Conservation (phyloP, 23 tunicate genomes). For the Phallusia fumigata region DNA sequence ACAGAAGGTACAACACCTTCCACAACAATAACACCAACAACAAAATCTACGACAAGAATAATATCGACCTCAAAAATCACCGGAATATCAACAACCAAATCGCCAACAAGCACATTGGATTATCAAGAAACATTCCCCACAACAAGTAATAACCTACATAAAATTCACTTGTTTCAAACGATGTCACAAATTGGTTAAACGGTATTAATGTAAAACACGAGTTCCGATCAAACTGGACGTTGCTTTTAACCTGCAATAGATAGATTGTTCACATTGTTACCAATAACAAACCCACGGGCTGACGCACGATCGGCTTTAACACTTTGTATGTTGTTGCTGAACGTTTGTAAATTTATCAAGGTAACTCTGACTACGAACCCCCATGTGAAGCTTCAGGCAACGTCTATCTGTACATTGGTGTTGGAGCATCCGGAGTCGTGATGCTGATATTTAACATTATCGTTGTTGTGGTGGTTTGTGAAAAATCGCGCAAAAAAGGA, state of each 20-base stretch:
- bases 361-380: background rate
- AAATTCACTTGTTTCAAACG: too few species aligned
- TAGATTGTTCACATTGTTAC: too few species aligned
- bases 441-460: background rate
- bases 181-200: too few species aligned
- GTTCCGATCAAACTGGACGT: too few species aligned
- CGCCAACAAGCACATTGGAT: too few species aligned
- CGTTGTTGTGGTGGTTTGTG: background rate
- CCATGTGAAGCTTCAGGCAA: background rate
- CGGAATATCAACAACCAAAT: background rate
- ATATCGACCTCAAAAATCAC: background rate
- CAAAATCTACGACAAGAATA: slow-evolving; percentile 3
- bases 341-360: background rate
- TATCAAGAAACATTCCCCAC: background rate
- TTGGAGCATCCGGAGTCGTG: slow-evolving; percentile 4
- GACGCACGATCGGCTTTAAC: too few species aligned
- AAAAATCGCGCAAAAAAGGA: background rate
- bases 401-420: slow-evolving; percentile 5
- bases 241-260: too few species aligned
- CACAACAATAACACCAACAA: background rate
- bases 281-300: too few species aligned
- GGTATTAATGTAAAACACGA: too few species aligned
- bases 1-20: background rate
- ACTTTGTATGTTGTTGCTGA: too few species aligned
- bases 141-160: background rate